phyloP scores from a whole-genome alignment of 1,140 invertebrate genomes.

The Centruroides sculpturatus region DNA sequence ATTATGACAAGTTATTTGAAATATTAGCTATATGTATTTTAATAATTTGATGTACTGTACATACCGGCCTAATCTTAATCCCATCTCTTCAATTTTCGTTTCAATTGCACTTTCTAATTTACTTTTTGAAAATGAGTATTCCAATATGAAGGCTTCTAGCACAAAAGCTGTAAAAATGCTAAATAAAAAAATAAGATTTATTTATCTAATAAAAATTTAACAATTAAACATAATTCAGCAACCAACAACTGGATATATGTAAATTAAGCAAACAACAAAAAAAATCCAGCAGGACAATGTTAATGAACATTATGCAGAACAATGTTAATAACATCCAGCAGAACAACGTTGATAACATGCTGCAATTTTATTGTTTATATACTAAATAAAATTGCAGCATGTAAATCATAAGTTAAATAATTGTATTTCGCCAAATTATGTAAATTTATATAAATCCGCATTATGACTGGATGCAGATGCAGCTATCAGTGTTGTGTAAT shows the following conservation, averaged over 20 bases:
- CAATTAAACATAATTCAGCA: background rate
- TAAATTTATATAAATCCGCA: too few species aligned
- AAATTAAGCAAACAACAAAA: too few species aligned
- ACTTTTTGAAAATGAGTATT: slow-evolving; percentile 33
- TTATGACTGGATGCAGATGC: too few species aligned
- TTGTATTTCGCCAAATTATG: too few species aligned
- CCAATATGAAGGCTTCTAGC: slow-evolving; percentile 38
- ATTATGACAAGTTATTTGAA: background rate
- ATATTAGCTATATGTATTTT: background rate
- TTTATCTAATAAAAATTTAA: background rate
- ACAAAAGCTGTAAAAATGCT: slow-evolving; percentile 42
- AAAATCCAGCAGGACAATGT: too few species aligned
- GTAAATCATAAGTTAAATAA: too few species aligned
- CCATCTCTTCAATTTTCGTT: slow-evolving; percentile 34
- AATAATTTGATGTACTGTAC: background rate
- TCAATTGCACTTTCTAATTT: slow-evolving; percentile 32
- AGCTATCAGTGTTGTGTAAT: too few species aligned
- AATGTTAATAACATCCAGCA: too few species aligned
- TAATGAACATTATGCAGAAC: too few species aligned
- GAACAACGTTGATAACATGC: too few species aligned
- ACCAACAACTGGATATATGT: background rate
- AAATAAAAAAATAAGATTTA: slow-evolving; percentile 16
- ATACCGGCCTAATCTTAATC: slow-evolving; percentile 22
- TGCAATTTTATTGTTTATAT: too few species aligned
- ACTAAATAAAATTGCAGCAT: too few species aligned